Base-by-base conservation (phyloP, 2,113 vertebrate species). In the Isurus oxyrinchus region DNA sequence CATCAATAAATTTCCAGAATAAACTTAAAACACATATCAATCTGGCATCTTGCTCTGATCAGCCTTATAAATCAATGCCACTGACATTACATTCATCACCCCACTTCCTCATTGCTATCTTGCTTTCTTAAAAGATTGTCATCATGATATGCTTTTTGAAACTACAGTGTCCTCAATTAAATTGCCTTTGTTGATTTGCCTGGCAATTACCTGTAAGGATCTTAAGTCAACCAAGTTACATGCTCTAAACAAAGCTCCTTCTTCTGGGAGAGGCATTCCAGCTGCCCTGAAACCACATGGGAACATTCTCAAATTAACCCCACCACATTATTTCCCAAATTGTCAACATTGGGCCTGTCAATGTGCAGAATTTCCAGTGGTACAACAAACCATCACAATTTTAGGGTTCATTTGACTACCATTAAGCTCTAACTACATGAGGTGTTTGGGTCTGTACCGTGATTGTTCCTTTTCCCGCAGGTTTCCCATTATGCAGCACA, bases 401-500 rank as follows among this genome's bases (percentile, higher is more conserved):
- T 63, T 2, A 35, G 11, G n/a, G 90, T 69, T 95, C 93, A 53
- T 16, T 53, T 95, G 27, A 72, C 27, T 63, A 95, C 63, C 11
- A 55, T n/a, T 55, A 95, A 35, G 40, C 94, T 55, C 66, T 8
- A 95, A 67, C 21, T 23, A 67, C 49, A 95, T 72, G 27, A 95
- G 23, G 31, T 3, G 14, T 31, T 35, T 95, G 27, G 13, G 27
- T 55, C 13, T 72, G 97, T 97, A 99, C 99, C 97, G 96, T 99
- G 97, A 99, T 99, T 94, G 97, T 98, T 96, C 99, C 99, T 97
- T 96, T 98, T 57, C 99, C 99, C 57, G 99, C 99, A 72, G 98
- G 98, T 96, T 96, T 98, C 96, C 98, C 98, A 97, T 99, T 97
- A 97, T 97, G 98, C 96, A 99, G 97, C 40, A 98, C 44, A 97